phyloP scores from a whole-genome alignment of 2,888 invertebrate genomes.

The Geophilus truncorum region DNA sequence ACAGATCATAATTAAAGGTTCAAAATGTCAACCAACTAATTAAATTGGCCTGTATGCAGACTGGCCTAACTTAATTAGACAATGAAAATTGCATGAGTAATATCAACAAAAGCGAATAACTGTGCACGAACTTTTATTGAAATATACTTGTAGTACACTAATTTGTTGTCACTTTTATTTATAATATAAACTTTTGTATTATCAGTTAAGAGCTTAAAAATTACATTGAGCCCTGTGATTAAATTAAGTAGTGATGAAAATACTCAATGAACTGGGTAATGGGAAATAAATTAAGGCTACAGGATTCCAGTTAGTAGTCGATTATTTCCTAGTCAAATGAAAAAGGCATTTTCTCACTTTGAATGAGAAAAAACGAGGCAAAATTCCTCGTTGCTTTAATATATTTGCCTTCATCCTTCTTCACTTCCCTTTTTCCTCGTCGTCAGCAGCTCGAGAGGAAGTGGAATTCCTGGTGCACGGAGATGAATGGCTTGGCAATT shows the following conservation, averaged over 20 bases:
- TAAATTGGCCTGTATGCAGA: not conserved
- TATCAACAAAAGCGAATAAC: not conserved
- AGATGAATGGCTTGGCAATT: slow-evolving; percentile 25
- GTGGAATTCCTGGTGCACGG: slow-evolving; percentile 20
- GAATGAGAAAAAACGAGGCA: not conserved
- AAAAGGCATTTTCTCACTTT: slow-evolving; percentile 17
- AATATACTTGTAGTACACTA: not conserved
- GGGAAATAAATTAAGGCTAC: not conserved
- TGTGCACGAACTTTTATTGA: not conserved
- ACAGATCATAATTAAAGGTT: slow-evolving; percentile 3
- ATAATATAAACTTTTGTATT: too few species aligned
- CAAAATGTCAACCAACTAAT: slow-evolving; percentile 22
- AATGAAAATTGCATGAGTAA: not conserved
- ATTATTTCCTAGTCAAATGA: not conserved
- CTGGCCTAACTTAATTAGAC: not conserved
- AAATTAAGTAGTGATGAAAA: too few species aligned
- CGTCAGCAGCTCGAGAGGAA: slow-evolving; percentile 21
- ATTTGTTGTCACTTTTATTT: not conserved
- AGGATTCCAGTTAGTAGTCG: not conserved
- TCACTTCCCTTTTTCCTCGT: slow-evolving; percentile 25
- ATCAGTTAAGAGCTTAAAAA: too few species aligned
- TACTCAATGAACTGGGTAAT: not conserved
- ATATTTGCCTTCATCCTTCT: slow-evolving; percentile 23
- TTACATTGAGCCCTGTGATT: too few species aligned
- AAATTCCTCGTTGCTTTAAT: slow-evolving; percentile 20